Conservation (phyloP, 2,797 vertebrate genomes). For the Lepus townsendii region DNA sequence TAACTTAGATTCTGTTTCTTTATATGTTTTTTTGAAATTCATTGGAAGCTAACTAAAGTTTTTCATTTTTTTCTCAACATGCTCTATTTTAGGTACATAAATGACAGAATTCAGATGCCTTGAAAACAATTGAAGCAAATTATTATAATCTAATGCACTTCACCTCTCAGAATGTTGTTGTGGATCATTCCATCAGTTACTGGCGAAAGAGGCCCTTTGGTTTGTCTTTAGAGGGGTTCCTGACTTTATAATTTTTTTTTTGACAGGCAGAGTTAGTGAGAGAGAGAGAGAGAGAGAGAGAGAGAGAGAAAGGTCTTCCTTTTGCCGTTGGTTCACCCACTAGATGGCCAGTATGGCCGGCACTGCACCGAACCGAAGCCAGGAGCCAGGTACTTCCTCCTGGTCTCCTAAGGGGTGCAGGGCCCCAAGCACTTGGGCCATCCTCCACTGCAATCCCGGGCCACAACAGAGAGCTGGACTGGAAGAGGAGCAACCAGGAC, state of each 20-base stretch:
- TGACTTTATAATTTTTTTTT: not conserved
- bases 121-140: slow-evolving; percentile 68
- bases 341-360: too few relatives aligned
- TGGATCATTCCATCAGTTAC: slow-evolving; percentile 29
- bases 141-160: not conserved
- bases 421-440: too few relatives aligned
- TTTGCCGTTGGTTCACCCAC: too few relatives aligned
- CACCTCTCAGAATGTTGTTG: not conserved
- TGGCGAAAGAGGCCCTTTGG: slow-evolving; percentile 11
- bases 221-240: not conserved
- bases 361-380: too few relatives aligned
- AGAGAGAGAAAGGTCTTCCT: not conserved
- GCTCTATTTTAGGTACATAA: not conserved
- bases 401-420: too few relatives aligned
- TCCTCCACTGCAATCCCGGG: too few relatives aligned
- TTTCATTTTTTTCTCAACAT: not conserved
- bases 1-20: slow-evolving; percentile 32
- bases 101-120: slow-evolving; percentile 40
- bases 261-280: too few relatives aligned
- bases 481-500: too few relatives aligned
- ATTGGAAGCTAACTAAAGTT: not conserved
- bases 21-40: not conserved
- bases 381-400: too few relatives aligned
- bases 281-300: too few relatives aligned
- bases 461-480: too few relatives aligned